Evolutionary conservation across 2,113 vertebrate genomes (phyloP).

Genomic region (Tamias sibiricus): DNA sequence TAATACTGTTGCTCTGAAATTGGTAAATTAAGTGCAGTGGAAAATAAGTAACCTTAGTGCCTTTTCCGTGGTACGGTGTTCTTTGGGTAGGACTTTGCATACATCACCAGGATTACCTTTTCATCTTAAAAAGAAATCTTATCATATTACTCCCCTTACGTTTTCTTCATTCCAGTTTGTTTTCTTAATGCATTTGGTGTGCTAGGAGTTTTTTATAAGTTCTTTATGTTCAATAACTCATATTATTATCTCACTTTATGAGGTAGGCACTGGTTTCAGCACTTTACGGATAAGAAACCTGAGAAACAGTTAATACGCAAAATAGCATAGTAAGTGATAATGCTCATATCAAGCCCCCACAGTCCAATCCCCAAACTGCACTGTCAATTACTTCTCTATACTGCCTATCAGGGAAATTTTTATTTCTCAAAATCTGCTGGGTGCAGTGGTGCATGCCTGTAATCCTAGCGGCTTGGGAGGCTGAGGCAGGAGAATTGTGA

Average conservation of each 20-base stretch:
- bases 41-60: neutral
- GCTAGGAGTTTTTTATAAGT: neutral
- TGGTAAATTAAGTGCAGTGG: neutral
- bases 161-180: constrained; percentile 3
- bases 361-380: neutral
- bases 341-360: neutral
- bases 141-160: neutral
- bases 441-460: too few relatives aligned
- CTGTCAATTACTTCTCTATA: neutral
- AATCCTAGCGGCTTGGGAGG: too few relatives aligned
- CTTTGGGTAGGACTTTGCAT: neutral
- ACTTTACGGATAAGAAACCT: neutral
- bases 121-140: neutral
- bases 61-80: neutral
- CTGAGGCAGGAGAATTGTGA: too few relatives aligned
- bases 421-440: neutral
- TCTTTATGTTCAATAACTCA: neutral
- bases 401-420: neutral
- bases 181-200: neutral
- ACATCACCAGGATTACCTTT: neutral
- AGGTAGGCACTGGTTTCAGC: neutral
- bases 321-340: neutral
- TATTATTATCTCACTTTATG: neutral
- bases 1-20: neutral
- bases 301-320: neutral